Evolutionary conservation across 2,113 vertebrate species (phyloP).

Genomic region (Hemibagrus wyckioides): DNA sequence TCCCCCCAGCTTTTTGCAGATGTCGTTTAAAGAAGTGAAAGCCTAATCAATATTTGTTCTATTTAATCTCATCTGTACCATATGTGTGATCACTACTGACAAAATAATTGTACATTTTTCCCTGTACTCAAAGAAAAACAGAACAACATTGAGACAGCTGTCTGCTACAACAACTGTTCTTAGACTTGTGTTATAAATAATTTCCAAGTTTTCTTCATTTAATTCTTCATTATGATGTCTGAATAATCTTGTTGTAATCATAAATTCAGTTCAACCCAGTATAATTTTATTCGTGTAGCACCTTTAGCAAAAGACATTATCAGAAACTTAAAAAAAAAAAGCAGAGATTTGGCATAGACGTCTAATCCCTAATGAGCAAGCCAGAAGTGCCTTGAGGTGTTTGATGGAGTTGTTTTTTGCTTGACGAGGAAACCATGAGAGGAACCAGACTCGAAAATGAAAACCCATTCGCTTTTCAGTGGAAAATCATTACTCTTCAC

Average conservation of each 20-base stretch:
- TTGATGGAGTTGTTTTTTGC: no score
- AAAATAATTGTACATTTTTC: background rate
- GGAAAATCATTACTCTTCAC: background rate
- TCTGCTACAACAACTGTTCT: constrained; percentile 15
- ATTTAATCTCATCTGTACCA: background rate
- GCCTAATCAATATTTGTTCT: background rate
- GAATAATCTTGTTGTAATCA: background rate
- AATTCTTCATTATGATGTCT: background rate
- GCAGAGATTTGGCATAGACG: background rate
- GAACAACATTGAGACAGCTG: background rate
- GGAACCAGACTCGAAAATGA: background rate
- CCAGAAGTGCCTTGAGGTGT: background rate
- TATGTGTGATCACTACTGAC: constrained; percentile 8
- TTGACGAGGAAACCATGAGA: background rate
- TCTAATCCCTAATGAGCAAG: background rate
- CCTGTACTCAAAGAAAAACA: background rate
- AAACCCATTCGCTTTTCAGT: background rate
- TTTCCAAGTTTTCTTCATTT: background rate
- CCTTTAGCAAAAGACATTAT: background rate
- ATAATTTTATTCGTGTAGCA: background rate
- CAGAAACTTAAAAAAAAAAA: background rate
- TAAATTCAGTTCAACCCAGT: background rate
- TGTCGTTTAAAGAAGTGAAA: background rate
- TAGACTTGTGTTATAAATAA: background rate
- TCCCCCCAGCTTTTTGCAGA: background rate